A percentile compares a stretch with the other conserved stretches of the same genome.
phyloP scores from a whole-genome alignment of 2,113 vertebrate genomes.

The Alouatta palliata region DNA sequence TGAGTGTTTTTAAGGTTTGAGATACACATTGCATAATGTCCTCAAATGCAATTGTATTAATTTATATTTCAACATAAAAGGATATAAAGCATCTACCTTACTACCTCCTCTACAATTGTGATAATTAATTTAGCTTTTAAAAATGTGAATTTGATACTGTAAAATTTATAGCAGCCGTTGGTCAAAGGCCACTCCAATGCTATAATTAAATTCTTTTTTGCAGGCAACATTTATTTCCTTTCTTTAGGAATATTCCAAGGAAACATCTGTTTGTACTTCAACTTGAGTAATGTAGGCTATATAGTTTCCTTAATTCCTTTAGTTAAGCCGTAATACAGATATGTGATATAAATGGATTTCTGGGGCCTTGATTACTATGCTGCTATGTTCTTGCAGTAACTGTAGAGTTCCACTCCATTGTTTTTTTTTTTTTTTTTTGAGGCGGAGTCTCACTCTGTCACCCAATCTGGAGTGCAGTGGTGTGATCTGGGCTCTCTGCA shows the following conservation, averaged over 20 bases:
- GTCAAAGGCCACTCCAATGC: neutral
- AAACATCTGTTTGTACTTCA: neutral
- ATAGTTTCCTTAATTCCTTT: neutral
- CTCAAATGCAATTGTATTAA: neutral
- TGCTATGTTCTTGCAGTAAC: neutral
- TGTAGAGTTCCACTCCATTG: neutral
- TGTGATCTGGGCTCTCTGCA: no score
- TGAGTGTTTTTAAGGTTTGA: neutral
- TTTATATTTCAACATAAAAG: neutral
- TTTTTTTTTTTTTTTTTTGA: no score
- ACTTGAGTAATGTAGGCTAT: neutral
- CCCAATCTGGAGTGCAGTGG: no score
- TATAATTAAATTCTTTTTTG: neutral
- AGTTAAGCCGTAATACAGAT: neutral
- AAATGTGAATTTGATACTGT: neutral
- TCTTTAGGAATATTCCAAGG: neutral
- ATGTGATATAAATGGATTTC: neutral
- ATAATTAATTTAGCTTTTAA: neutral
- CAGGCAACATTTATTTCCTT: neutral
- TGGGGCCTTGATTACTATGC: neutral
- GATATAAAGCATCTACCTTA: neutral
- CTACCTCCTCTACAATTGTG: neutral
- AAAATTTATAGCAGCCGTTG: neutral
- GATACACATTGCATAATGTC: neutral
- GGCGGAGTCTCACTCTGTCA: no score